phyloP scores from a whole-genome alignment of 2,113 vertebrate species.

The Addax nasomaculatus region DNA sequence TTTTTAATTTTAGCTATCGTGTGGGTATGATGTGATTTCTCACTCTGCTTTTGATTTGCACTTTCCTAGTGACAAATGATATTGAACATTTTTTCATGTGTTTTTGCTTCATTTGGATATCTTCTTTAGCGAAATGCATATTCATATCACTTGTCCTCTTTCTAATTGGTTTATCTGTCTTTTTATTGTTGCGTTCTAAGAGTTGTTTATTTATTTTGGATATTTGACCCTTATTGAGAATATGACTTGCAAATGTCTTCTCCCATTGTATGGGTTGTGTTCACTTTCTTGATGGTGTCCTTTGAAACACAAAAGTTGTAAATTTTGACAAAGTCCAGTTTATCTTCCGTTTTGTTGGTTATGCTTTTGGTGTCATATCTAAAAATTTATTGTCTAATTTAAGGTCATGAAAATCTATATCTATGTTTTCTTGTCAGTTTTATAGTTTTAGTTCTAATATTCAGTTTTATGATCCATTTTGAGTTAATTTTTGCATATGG shows the following conservation, averaged over 20 bases:
- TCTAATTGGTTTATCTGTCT: neutral
- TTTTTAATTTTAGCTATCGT: neutral
- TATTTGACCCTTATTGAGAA: neutral
- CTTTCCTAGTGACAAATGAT: neutral
- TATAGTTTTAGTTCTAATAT: neutral
- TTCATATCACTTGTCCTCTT: neutral
- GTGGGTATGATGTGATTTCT: neutral
- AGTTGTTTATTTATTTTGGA: neutral
- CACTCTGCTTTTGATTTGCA: neutral
- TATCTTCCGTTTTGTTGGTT: neutral
- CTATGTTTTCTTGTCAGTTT: conserved; percentile 9
- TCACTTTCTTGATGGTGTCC: neutral
- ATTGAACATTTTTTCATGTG: neutral
- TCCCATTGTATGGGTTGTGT: neutral
- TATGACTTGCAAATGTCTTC: neutral
- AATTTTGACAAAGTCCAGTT: neutral
- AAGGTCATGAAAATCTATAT: neutral
- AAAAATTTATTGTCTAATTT: neutral
- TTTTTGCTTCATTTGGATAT: neutral
- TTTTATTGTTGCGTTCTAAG: neutral
- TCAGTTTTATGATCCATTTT: neutral
- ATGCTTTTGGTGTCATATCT: neutral
- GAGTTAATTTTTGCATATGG: neutral
- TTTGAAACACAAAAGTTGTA: neutral
- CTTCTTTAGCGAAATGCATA: neutral